Evolutionary conservation across 2,797 vertebrate genomes (phyloP).

Genomic region (Halcyon leucocephala): DNA sequence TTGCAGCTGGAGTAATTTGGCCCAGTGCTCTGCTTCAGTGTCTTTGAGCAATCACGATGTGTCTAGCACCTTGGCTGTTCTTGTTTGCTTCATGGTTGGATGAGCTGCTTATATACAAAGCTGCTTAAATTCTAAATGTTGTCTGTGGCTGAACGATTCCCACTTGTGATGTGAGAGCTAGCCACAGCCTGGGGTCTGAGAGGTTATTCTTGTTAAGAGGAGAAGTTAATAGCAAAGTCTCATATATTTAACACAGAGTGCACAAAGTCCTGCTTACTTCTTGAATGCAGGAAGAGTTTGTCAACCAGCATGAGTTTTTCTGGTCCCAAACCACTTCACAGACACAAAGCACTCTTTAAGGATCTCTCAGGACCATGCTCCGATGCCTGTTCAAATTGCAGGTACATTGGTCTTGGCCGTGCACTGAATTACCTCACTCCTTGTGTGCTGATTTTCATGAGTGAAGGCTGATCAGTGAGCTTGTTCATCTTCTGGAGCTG

Average conservation of each 20-base stretch:
- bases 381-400: not conserved
- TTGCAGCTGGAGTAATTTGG: constrained; percentile 19
- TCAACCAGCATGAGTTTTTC: not conserved
- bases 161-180: not conserved
- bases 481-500: not conserved
- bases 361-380: not conserved
- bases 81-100: not conserved
- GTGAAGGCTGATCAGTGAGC: not conserved
- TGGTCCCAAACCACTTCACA: not conserved
- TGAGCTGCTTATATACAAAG: not conserved
- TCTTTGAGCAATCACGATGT: not conserved
- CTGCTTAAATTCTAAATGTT: not conserved
- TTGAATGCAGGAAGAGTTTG: not conserved
- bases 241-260: not conserved
- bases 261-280: not conserved
- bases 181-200: not conserved
- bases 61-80: not conserved
- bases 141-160: not conserved
- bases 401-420: not conserved
- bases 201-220: not conserved
- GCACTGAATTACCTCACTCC: not conserved
- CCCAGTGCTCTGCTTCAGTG: not conserved
- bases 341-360: not conserved
- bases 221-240: not conserved
- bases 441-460: not conserved